Percentiles rank a stretch among this genome's conserved stretches.
These are phyloP conservation scores for Otus scops DNA, from an alignment of 2,797 vertebrate species.

Conservation along the genomic window DNA sequence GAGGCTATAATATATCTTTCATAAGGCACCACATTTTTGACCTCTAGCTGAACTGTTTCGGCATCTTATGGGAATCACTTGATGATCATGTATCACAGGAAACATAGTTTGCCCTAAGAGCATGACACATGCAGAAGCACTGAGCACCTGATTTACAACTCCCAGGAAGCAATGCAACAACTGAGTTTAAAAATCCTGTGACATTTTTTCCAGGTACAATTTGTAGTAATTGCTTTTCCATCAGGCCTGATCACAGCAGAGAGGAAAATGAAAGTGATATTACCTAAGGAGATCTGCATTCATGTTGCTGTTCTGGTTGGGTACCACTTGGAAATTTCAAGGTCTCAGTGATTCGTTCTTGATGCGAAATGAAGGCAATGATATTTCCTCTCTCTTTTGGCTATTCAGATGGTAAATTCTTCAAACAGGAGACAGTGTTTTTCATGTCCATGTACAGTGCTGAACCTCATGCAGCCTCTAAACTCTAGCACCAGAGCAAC, in stretches of 20 bases:
- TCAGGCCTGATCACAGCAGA: not conserved
- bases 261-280: not conserved
- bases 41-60: not conserved
- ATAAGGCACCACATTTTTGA: not conserved
- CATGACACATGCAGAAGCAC: not conserved
- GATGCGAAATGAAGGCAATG: not conserved
- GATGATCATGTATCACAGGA: not conserved
- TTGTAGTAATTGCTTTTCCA: not conserved
- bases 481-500: not conserved
- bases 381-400: not conserved
- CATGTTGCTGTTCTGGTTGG: not conserved
- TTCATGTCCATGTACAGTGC: not conserved
- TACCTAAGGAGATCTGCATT: not conserved
- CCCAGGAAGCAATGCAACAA: not conserved
- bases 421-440: not conserved
- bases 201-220: not conserved
- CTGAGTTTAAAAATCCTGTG: not conserved
- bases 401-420: not conserved
- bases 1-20: not conserved
- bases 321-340: not conserved
- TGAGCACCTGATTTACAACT: not conserved
- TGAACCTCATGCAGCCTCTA: not conserved
- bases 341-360: not conserved
- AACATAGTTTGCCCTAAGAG: not conserved
- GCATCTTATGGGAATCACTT: not conserved